These are phyloP conservation scores for Anoura caudifer DNA, from an alignment of 2,113 vertebrate species.

Conservation along the genomic window DNA sequence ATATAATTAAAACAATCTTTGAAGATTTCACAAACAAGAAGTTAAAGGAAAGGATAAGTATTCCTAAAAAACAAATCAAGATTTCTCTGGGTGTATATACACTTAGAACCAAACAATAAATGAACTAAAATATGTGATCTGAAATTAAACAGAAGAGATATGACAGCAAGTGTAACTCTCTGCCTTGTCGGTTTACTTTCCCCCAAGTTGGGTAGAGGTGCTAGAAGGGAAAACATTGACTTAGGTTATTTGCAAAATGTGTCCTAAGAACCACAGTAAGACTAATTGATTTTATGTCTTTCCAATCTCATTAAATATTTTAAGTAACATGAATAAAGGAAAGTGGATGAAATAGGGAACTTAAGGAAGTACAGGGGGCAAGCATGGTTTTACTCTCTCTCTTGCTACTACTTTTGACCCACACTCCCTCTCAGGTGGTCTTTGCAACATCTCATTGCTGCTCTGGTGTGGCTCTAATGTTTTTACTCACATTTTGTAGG, in stretches of 20 bases:
- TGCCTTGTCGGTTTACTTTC: not conserved
- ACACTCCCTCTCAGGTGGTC: not conserved
- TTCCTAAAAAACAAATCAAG: not conserved
- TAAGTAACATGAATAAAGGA: not conserved
- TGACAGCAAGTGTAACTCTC: not conserved
- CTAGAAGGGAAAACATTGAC: not conserved
- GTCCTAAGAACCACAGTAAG: not conserved
- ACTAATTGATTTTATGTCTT: not conserved
- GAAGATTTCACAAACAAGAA: not conserved
- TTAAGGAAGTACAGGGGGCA: not conserved
- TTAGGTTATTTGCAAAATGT: slow-evolving; percentile 16
- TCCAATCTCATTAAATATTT: not conserved
- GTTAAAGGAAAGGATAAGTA: not conserved
- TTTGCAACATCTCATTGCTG: not conserved
- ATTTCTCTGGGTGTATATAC: not conserved
- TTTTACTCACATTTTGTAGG: not conserved
- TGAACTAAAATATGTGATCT: not conserved
- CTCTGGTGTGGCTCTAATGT: not conserved
- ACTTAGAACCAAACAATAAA: not conserved
- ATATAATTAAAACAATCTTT: too few relatives aligned
- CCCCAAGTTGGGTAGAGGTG: not conserved
- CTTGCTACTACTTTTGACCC: not conserved
- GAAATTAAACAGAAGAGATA: not conserved
- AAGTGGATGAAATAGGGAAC: not conserved
- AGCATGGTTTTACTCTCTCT: not conserved